Conservation (phyloP, 2,113 vertebrate genomes). For the Euleptes europaea region DNA sequence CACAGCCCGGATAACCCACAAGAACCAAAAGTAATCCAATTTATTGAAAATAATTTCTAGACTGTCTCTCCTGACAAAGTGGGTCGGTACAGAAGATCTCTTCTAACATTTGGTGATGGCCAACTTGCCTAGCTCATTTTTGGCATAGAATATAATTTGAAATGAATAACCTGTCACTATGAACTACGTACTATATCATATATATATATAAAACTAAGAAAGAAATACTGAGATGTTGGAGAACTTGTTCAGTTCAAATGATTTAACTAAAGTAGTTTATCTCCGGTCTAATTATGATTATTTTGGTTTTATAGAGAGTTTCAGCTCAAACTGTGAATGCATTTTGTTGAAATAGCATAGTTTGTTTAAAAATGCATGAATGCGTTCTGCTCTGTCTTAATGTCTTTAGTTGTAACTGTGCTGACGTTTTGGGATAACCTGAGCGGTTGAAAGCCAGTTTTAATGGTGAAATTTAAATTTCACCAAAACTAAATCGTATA, state of each 20-base stretch:
- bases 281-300: background rate
- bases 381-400: background rate
- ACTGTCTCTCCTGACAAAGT: too few species aligned
- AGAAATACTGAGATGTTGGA: background rate
- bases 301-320: background rate
- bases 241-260: background rate
- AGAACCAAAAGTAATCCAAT: too few species aligned
- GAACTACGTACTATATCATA: background rate
- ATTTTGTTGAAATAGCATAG: background rate
- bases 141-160: background rate
- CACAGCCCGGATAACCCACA: too few species aligned
- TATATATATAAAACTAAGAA: background rate
- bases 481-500: background rate
- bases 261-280: background rate
- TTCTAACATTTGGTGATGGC: background rate
- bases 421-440: background rate
- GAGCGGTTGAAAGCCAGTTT: too few species aligned
- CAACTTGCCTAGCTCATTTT: background rate
- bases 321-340: background rate
- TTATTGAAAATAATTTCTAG: too few species aligned
- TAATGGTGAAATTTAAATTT: too few species aligned
- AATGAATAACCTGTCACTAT: constrained; percentile 3
- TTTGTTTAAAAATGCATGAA: background rate
- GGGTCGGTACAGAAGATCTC: background rate
- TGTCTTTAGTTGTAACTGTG: background rate